Evolutionary conservation across 2,797 vertebrate species (phyloP).

Genomic region (Lacerta viridis): DNA sequence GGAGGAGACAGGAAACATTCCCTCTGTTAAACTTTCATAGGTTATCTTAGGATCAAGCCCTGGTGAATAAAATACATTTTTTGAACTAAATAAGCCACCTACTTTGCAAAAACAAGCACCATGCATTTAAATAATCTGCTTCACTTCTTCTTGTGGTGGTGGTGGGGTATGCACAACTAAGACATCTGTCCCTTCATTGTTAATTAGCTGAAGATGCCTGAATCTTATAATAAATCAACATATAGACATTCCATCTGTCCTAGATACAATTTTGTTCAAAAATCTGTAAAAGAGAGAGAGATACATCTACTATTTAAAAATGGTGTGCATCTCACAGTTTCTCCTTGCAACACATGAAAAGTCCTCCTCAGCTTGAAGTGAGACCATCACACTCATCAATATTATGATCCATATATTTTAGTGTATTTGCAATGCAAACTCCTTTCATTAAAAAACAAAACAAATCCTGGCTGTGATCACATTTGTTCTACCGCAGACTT

Average conservation of each 20-base stretch:
- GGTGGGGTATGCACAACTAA: conserved; percentile 1
- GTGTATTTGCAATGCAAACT: background rate
- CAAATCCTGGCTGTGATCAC: background rate
- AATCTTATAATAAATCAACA: conserved; percentile 19
- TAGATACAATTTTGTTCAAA: conserved; percentile 1
- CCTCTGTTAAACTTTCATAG: too few relatives aligned
- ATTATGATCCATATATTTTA: background rate
- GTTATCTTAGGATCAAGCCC: background rate
- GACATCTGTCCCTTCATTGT: conserved; percentile 14
- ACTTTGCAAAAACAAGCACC: background rate
- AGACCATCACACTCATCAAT: background rate
- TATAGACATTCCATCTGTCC: conserved; percentile 39
- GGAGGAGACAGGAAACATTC: too few relatives aligned
- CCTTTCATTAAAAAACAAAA: background rate
- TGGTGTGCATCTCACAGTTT: conserved; percentile 2
- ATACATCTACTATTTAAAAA: background rate
- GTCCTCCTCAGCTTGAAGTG: background rate
- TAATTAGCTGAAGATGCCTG: conserved; percentile 17
- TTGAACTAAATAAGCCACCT: background rate
- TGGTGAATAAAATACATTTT: background rate
- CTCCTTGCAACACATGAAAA: background rate
- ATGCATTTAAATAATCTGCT: background rate
- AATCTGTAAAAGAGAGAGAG: background rate
- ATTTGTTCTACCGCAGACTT: background rate
- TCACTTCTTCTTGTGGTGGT: background rate